Evolutionary conservation across 2,797 vertebrate species (phyloP), one percentile per base, ranked within the genome.

Genomic region (Huso huso): DNA sequence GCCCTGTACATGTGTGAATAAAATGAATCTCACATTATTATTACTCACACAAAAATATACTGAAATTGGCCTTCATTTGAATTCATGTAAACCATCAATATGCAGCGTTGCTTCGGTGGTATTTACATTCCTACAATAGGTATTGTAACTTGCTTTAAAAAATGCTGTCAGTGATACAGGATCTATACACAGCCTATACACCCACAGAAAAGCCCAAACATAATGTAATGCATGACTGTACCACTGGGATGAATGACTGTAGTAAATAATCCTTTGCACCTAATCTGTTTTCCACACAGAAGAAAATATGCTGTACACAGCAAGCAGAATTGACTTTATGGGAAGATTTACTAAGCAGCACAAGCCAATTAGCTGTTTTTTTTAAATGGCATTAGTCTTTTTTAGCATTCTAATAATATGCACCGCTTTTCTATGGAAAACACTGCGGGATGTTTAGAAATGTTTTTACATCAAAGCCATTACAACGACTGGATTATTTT

Each of bases 221-320:
- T 9, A 48, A 18, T 50, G 2, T 6, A 12, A 55, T 55, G 60
- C 66, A 6, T 13, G 48, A 68, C 61, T 60, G 53, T 65, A 63
- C 51, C 66, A 15, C 66, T 62, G 55, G 10, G 6, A 67, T 49
- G 68, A 65, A 66, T 48, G 49, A 53, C 67, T 71, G 50, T 18
- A 60, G 18, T 64, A 66, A 68, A 72, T 72, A 72, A 73, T 72
- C 51, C 65, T 51, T 58, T 62, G 18, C 58, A 18, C 57, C 6
- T 63, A 68, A 68, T 62, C 64, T n/a, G 15, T 49, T 69, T 62
- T 66, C 60, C 13, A 48, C 8, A 64, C 62, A 61, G 7, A 49
- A 63, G 48, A 6, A 10, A 53, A 55, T 49, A 49, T 13, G 8
- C 61, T 66, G 15, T 15, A 52, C 48, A 48, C 9, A 61, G 18